A percentile compares a stretch with the other conserved stretches of the same genome.
These are phyloP conservation scores for Allolobophora icterica DNA, from an alignment of 2,888 invertebrate genomes.

Conservation along the genomic window DNA sequence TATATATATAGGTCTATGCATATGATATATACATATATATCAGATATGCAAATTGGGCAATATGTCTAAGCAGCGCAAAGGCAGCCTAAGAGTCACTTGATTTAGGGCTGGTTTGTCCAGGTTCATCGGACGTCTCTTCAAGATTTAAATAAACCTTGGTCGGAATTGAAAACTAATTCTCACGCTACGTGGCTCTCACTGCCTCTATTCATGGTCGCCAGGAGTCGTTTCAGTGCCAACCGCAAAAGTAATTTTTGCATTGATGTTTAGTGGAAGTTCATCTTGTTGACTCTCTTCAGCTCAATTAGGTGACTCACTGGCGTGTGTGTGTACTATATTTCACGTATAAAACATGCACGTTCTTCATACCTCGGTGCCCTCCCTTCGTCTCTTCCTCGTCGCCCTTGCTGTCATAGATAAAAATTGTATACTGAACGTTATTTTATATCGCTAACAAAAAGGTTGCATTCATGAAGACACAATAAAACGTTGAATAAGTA, in stretches of 20 bases:
- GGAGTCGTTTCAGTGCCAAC: neutral
- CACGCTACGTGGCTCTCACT: neutral
- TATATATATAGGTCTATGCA: no score
- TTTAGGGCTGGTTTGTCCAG: neutral
- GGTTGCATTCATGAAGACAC: neutral
- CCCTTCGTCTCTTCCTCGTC: neutral
- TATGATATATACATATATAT: neutral
- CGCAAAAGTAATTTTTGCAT: neutral
- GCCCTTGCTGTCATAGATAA: neutral
- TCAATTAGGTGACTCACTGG: neutral
- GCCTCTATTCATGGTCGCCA: neutral
- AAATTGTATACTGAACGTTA: neutral
- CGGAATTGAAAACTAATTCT: neutral
- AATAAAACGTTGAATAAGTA: neutral
- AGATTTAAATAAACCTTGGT: slow-evolving; percentile 7
- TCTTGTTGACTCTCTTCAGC: slow-evolving; percentile 6
- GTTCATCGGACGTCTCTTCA: neutral
- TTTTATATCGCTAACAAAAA: neutral
- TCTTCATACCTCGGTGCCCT: neutral
- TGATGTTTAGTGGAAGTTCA: neutral
- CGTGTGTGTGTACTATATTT: neutral
- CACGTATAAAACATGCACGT: no score
- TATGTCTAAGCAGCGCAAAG: neutral
- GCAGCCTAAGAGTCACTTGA: neutral
- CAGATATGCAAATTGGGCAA: neutral